Percentiles rank a stretch among this genome's conserved stretches.
Evolutionary conservation across 2,797 vertebrate species (phyloP).

Genomic region (Scomberomorus guttatus): DNA sequence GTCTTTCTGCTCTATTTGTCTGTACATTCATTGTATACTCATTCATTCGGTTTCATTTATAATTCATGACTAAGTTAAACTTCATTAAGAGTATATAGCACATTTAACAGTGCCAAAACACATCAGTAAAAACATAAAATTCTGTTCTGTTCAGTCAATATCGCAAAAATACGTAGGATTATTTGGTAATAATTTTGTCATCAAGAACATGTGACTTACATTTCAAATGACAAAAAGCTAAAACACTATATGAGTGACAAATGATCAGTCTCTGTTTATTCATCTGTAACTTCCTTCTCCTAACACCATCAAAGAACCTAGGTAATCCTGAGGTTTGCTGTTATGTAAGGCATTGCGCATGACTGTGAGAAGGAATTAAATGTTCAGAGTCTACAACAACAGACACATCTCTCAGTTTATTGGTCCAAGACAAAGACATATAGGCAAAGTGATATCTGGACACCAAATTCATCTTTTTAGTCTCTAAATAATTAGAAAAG

Average conservation of each 20-base stretch:
- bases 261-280: neutral
- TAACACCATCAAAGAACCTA: neutral
- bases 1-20: no score
- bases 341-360: constrained; percentile 7
- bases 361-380: constrained; percentile 27
- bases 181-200: neutral
- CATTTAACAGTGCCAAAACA: neutral
- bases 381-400: neutral
- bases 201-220: neutral
- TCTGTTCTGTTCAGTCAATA: no score
- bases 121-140: neutral
- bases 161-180: no score
- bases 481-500: neutral
- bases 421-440: constrained; percentile 10
- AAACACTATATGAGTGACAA: neutral
- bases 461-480: neutral
- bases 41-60: neutral
- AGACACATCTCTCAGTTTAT: constrained; percentile 21
- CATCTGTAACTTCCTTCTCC: neutral
- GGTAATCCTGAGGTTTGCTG: constrained; percentile 18
- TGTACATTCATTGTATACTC: neutral
- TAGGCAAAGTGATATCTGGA: neutral
- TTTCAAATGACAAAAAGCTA: neutral
- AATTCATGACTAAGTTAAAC: neutral
- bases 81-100: no score